Evolutionary conservation across 2,113 vertebrate species (phyloP), one percentile per base, ranked within the genome.

Genomic region (Amazona guildingii): DNA sequence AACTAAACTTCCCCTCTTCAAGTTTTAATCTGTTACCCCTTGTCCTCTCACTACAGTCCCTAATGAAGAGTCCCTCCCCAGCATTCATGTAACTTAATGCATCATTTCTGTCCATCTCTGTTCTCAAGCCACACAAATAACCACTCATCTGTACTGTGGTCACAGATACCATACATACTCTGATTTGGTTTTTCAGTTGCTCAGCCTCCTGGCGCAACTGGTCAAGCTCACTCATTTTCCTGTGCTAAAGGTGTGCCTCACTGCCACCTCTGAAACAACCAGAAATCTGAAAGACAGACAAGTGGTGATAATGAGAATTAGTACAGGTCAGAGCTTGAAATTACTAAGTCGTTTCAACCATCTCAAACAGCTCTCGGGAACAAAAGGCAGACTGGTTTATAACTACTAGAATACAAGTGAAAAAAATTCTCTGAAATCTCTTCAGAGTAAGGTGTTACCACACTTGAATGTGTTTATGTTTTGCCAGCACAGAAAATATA

Each of bases 141-240:
- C 48, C 66, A 52, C 4, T 11, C 8, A 15, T 20, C 37, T 5
- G 37, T 54, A 10, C 3, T 9, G 27, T 7, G 64, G 39, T 24
- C 31, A 6, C 9, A 12, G 43, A n/a, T 13, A 54, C 18, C 43
- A 68, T 82, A 99, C 99, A 24, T 97, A 99, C 99, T 98, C 99
- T 97, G 98, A 99, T 99, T 98, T 99, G 99, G 98, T 99, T 99
- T 98, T 99, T 99, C 96, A 99, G 99, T 96, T 99, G 99, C 95
- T 99, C 99, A 89, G 99, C 99, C 99, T 99, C 99, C 98, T 99
- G 99, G 98, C 99, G 99, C 98, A 99, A 98, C 98, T 99, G 99
- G 98, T 99, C 99, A 73, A 99, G 99, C 98, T 99, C 99, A 89
- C 99, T 99, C 99, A 99, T 99, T 98, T 99, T 99, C 98, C 97